A percentile compares a stretch with the other conserved stretches of the same genome.
Conservation (phyloP, 2,797 vertebrate species). For the Valencia hispanica region DNA sequence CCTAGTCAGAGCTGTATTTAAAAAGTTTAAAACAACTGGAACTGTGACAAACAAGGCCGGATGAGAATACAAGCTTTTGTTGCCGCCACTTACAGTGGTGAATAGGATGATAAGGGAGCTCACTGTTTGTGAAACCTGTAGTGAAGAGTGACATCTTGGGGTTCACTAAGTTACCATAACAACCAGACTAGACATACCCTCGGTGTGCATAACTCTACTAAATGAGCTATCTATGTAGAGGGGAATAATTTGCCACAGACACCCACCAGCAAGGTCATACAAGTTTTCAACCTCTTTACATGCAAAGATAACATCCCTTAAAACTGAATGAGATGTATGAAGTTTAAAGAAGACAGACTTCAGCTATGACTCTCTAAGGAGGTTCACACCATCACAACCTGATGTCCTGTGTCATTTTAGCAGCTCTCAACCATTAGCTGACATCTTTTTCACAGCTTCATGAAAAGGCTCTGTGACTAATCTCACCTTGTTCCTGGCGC, state of each 20-base stretch:
- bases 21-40: neutral
- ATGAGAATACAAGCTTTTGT: no score
- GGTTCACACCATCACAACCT: neutral
- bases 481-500: slow-evolving; percentile 94
- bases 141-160: neutral
- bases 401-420: slow-evolving; percentile 6
- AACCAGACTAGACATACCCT: neutral
- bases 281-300: neutral
- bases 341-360: neutral
- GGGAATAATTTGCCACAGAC: neutral
- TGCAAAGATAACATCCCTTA: neutral
- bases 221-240: neutral
- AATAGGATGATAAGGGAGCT: no score
- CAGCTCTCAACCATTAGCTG: slow-evolving; percentile 31
- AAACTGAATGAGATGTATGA: neutral
- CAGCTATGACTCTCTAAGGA: neutral
- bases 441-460: slow-evolving; percentile 19
- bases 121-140: neutral
- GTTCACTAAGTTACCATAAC: neutral
- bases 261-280: neutral
- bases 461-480: slow-evolving; percentile 52
- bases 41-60: neutral
- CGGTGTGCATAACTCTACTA: neutral
- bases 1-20: neutral
- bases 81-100: no score